phyloP scores from a whole-genome alignment of 2,888 invertebrate genomes.

The Platynereis dumerilii region DNA sequence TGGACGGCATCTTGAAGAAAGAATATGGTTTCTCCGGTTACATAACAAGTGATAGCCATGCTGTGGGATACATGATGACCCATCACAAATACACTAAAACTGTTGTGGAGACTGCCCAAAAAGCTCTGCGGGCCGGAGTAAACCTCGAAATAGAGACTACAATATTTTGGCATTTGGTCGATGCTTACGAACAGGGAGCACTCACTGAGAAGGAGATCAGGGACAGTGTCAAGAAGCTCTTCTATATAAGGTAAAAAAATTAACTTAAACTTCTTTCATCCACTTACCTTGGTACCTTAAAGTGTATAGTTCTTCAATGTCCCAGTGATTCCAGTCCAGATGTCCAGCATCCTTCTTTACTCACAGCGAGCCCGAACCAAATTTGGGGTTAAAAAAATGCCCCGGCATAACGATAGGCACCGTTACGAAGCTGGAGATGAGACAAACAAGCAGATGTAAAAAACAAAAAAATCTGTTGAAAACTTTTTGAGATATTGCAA shows the following conservation, averaged over 20 bases:
- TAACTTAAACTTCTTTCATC: no score
- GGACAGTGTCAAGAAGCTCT: conserved; percentile 37
- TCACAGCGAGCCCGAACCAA: no score
- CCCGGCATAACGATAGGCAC: no score
- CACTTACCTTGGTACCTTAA: no score
- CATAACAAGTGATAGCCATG: conserved; percentile 54
- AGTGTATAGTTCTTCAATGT: no score
- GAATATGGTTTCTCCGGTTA: conserved; percentile 58
- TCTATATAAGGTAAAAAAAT: conserved; percentile 34
- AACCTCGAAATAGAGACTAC: conserved; percentile 36
- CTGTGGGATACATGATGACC: conserved; percentile 41
- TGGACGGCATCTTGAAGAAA: conserved; percentile 43
- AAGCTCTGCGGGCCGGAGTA: conserved; percentile 37
- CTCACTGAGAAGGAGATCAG: conserved; percentile 28
- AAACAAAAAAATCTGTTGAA: no score
- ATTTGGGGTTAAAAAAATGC: no score
- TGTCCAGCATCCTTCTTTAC: no score
- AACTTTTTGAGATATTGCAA: no score
- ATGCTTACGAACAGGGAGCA: conserved; percentile 22
- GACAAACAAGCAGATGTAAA: no score
- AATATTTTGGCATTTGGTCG: conserved; percentile 17
- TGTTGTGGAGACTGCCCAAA: conserved; percentile 32
- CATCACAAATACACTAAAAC: conserved; percentile 35
- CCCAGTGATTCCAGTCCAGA: no score
- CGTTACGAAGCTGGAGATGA: no score